Evolutionary conservation across 2,113 vertebrate genomes (phyloP), one percentile per base, ranked within the genome.

Genomic region (Polypterus senegalus): DNA sequence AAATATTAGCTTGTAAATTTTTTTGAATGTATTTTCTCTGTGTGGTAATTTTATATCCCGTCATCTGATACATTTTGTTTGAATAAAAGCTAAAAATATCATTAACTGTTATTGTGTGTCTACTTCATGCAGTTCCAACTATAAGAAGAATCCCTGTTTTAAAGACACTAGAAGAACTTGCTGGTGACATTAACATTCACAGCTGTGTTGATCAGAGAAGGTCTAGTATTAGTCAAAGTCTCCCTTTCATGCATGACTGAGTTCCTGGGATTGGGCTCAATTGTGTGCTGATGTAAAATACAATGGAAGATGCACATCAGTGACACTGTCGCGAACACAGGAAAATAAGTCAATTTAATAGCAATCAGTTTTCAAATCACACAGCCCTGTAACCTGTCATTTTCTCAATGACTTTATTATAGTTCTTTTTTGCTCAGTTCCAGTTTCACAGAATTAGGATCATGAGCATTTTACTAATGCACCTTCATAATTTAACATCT

Each of bases 321-420:
- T 74, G 64, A 70, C 72, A 69, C 63, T 68, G 72, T 71, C 0
- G 10, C 72, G 0, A 11, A 65, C 74, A 65, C 48, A 57, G 74
- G 71, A 74, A 74, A 71, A 73, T 70, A 71, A 81, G 74, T 76
- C 73, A 75, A 77, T 77, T 79, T 78, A 78, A 81, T 69, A 78
- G 75, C 75, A 81, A 77, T 78, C 64, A 4, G 64, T 75, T 70
- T 71, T 74, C 75, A 71, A 76, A 84, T 79, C 79, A 79, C 73
- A 79, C 69, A 77, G 66, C 64, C 70, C 71, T 73, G 76, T 73
- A 84, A 85, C 80, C 83, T 84, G 81, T 81, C 77, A 82, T 81
- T 80, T 82, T 72, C 72, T 74, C 72, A 77, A 76, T 79, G 76
- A 76, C 75, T 84, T 83, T 77, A 83, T 86, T 79, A 81, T 45